Conservation (phyloP, 2,888 invertebrate species). For the Yponomeuta cagnagella region DNA sequence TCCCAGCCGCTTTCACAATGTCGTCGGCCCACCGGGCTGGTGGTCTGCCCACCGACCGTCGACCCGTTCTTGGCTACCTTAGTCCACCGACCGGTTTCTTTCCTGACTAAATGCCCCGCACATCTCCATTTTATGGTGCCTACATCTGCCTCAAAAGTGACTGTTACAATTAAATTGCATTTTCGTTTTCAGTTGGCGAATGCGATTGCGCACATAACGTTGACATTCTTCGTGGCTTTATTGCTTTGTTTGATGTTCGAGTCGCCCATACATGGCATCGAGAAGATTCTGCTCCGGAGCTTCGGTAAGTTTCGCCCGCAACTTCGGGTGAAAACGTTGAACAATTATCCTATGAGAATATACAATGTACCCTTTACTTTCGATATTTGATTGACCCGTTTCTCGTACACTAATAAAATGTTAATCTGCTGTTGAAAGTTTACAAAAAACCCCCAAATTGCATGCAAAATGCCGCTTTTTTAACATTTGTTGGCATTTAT, state of each 20-base stretch:
- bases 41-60: too few relatives aligned
- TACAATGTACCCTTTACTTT: too few relatives aligned
- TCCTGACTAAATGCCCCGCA: too few relatives aligned
- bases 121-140: too few relatives aligned
- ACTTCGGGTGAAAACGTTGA: neutral
- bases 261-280: constrained; percentile 82
- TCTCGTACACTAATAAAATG: neutral
- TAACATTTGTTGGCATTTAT: neutral
- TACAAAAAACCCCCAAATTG: neutral
- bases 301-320: constrained; percentile 46
- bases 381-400: neutral
- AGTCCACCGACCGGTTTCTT: too few relatives aligned
- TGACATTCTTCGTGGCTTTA: constrained; percentile 78
- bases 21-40: too few relatives aligned
- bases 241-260: constrained; percentile 81
- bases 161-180: too few relatives aligned
- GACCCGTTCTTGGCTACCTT: too few relatives aligned
- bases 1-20: too few relatives aligned
- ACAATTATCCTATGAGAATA: neutral
- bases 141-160: too few relatives aligned
- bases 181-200: constrained; percentile 62
- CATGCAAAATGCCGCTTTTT: neutral
- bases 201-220: constrained; percentile 72
- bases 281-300: constrained; percentile 77
- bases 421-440: neutral